Percentiles rank a stretch among this genome's conserved stretches.
Conservation (phyloP, 2,113 vertebrate genomes). For the Hemicordylus capensis region DNA sequence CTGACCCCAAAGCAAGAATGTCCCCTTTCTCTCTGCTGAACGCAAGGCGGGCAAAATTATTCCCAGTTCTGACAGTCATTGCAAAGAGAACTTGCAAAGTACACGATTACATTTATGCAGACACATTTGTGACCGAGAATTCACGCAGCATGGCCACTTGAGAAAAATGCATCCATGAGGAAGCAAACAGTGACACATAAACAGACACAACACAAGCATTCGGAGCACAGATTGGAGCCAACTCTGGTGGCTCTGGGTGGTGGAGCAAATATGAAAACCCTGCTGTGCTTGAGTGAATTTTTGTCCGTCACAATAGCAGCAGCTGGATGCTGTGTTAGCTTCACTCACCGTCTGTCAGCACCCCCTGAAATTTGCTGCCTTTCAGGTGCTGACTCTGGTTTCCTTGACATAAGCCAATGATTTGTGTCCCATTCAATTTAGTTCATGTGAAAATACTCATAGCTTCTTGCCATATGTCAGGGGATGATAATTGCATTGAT, state of each 20-base stretch:
- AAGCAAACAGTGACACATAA: constrained; percentile 20
- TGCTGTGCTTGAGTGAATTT: constrained; percentile 22
- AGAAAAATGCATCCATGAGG: constrained; percentile 15
- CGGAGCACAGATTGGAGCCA: background rate
- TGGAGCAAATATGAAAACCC: constrained; percentile 33
- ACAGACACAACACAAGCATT: background rate
- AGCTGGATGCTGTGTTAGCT: background rate
- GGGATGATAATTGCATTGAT: constrained; percentile 72
- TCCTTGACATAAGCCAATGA: constrained; percentile 66
- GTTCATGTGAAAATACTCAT: constrained; percentile 53
- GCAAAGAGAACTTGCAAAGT: background rate
- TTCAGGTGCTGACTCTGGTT: constrained; percentile 53
- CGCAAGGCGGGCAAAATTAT: background rate
- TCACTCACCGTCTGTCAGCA: constrained; percentile 40
- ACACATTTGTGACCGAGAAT: constrained; percentile 7
- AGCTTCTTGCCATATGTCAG: constrained; percentile 51
- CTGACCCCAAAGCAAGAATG: background rate
- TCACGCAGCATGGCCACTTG: constrained; percentile 28
- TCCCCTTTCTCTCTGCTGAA: background rate
- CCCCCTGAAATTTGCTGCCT: constrained; percentile 34
- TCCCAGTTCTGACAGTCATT: background rate
- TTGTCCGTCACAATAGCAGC: constrained; percentile 32
- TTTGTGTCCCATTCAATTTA: constrained; percentile 69
- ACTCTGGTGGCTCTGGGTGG: constrained; percentile 12
- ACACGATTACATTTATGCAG: background rate